These are phyloP conservation scores for Anguilla obscura DNA, from an alignment of 2,797 vertebrate species.

Conservation along the genomic window DNA sequence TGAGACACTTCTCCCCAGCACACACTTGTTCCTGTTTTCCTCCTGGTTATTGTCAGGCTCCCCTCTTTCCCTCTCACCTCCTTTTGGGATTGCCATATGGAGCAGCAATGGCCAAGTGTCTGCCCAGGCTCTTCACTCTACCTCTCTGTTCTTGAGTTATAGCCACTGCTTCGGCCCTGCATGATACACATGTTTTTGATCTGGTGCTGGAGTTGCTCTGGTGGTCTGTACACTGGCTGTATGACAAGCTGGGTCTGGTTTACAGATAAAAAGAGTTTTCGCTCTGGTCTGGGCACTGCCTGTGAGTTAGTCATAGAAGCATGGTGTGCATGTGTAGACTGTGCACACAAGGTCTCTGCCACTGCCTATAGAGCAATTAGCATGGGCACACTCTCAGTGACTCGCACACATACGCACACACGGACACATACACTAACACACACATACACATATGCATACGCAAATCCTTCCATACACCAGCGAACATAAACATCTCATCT, in stretches of 20 bases:
- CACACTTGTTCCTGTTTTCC: too few relatives aligned
- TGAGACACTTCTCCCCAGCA: too few relatives aligned
- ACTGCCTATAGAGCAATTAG: neutral
- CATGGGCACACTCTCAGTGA: neutral
- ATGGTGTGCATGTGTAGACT: neutral
- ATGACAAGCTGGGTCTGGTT: neutral
- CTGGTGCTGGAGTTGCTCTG: neutral
- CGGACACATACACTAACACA: neutral
- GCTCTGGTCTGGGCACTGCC: neutral
- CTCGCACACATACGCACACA: constrained; percentile 23
- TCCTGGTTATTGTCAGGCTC: too few relatives aligned
- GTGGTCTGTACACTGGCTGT: neutral
- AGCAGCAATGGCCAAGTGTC: neutral
- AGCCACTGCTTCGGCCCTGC: neutral
- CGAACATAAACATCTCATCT: constrained; percentile 53
- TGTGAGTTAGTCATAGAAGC: neutral
- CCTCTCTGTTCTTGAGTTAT: neutral
- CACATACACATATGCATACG: constrained; percentile 40
- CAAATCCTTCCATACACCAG: constrained; percentile 17
- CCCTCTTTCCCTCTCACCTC: neutral
- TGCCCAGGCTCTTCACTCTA: neutral
- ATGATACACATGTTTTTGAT: neutral
- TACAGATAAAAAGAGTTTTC: neutral
- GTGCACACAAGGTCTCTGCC: neutral
- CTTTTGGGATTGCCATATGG: neutral